Conservation (phyloP, 2,888 invertebrate species). For the Nasonia oneida region DNA sequence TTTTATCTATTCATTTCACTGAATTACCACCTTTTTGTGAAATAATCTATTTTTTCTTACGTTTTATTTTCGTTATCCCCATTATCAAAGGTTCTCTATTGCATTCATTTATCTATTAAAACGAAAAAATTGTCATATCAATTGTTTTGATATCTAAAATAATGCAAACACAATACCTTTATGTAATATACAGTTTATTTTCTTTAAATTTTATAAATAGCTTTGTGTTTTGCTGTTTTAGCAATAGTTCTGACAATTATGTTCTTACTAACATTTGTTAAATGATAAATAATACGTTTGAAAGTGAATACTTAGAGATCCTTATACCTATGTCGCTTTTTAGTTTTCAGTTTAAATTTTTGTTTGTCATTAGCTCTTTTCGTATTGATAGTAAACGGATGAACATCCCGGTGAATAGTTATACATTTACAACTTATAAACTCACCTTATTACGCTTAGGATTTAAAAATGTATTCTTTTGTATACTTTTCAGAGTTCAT, state of each 20-base stretch:
- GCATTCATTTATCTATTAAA: slow-evolving; percentile 22
- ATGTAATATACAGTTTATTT: slow-evolving; percentile 10
- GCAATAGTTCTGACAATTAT: neutral
- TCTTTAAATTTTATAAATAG: slow-evolving; percentile 27
- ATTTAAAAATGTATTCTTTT: neutral
- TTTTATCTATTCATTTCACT: slow-evolving; percentile 68
- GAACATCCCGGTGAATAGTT: slow-evolving; percentile 61
- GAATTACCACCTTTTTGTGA: slow-evolving; percentile 67
- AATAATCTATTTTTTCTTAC: slow-evolving; percentile 71
- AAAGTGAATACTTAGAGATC: slow-evolving; percentile 35
- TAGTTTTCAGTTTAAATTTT: slow-evolving; percentile 54
- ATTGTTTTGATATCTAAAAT: neutral
- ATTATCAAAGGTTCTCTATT: slow-evolving; percentile 26
- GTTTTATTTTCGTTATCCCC: slow-evolving; percentile 70
- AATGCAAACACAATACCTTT: slow-evolving; percentile 2
- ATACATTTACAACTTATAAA: slow-evolving; percentile 21
- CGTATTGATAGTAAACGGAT: slow-evolving; percentile 57
- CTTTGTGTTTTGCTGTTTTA: slow-evolving; percentile 18
- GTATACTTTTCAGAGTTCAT: slow-evolving; percentile 11
- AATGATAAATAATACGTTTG: neutral
- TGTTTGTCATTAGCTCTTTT: slow-evolving; percentile 47
- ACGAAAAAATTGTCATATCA: slow-evolving; percentile 6
- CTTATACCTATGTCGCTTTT: slow-evolving; percentile 44
- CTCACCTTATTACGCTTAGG: neutral
- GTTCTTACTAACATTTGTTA: neutral